A percentile compares a stretch with the other conserved stretches of the same genome.
phyloP scores from a whole-genome alignment of 2,113 vertebrate genomes.

The Psilopogon haemacephalus region DNA sequence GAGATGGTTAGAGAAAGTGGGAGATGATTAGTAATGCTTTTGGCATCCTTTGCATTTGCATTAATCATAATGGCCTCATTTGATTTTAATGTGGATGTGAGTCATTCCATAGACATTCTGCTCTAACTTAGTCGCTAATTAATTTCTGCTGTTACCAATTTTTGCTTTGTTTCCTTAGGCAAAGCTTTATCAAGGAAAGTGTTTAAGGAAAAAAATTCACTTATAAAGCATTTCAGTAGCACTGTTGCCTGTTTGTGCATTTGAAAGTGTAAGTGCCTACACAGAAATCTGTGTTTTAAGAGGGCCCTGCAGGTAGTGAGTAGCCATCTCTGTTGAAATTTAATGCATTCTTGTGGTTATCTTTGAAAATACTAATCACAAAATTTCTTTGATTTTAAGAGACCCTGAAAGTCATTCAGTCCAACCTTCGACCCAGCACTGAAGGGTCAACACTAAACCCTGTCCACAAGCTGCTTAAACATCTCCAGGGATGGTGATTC shows the following conservation, averaged over 20 bases:
- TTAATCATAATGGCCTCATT: conserved; percentile 67
- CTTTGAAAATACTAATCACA: not conserved
- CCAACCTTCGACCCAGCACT: too few relatives aligned
- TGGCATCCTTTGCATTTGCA: conserved; percentile 58
- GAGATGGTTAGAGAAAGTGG: conserved; percentile 39
- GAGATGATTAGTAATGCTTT: conserved; percentile 44
- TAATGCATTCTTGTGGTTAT: not conserved
- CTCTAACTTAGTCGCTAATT: conserved; percentile 29
- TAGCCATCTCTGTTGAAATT: not conserved
- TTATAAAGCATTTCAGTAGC: not conserved
- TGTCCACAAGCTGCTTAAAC: too few relatives aligned
- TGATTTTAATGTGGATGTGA: conserved; percentile 66
- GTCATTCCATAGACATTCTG: conserved; percentile 43
- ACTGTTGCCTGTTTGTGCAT: not conserved
- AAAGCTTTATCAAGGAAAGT: not conserved
- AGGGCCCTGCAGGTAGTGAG: not conserved
- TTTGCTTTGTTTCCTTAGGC: conserved; percentile 58
- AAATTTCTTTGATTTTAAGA: too few relatives aligned
- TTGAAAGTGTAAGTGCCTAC: not conserved
- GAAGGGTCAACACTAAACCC: too few relatives aligned
- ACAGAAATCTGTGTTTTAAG: not conserved
- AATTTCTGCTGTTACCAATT: conserved; percentile 59
- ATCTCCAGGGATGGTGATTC: too few relatives aligned
- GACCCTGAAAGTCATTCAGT: too few relatives aligned
- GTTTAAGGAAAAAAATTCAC: not conserved